Evolutionary conservation across 2,888 invertebrate genomes (phyloP), one percentile per base, ranked within the genome.

Genomic region (Spatulosminthurus flaviceps): DNA sequence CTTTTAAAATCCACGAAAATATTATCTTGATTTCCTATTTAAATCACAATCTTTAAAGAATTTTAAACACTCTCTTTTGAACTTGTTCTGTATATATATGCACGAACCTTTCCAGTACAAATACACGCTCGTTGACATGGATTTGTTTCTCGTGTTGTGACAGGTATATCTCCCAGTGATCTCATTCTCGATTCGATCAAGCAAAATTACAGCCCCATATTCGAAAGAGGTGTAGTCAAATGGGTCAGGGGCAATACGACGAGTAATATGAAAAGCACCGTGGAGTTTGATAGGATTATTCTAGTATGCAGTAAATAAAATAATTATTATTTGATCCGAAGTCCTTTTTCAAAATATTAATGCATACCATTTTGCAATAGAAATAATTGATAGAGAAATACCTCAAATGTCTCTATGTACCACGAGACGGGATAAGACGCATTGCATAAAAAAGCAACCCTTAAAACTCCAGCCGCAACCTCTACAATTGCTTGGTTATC

Each of bases 401-500:
- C 51, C 51, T 51, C 19, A 51, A 13, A 19, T 4, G 51, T 11
- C n/a, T 51, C 51, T 19, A 51, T 19, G 16, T 51, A 51, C 51
- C 51, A 51, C 51, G 51, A 4, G 2, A 51, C 51, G 16, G 51
- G 51, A 51, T 9, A 51, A 1, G 51, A 51, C 1, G 51, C 16
- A 51, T 51, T 51, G 51, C 51, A 51, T 13, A 51, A 2, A 4
- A 51, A 51, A 11, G 51, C n/a, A 4, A 51, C 16, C 16, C 2
- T 51, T 2, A 51, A 16, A 11, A 16, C 16, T 19, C n/a, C n/a
- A 51, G 51, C 2, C 1, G 51, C 9, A 19, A 16, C n/a, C 16
- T 51, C 51, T 19, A 51, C 51, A 51, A n/a, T 51, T 51, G 51
- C 51, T 51, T 51, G 9, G n/a, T 51, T 51, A 41, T 41, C 41